A percentile compares a stretch with the other conserved stretches of the same genome.
These are phyloP conservation scores for Adelphocoris suturalis DNA, from an alignment of 2,888 invertebrate genomes.

Conservation along the genomic window DNA sequence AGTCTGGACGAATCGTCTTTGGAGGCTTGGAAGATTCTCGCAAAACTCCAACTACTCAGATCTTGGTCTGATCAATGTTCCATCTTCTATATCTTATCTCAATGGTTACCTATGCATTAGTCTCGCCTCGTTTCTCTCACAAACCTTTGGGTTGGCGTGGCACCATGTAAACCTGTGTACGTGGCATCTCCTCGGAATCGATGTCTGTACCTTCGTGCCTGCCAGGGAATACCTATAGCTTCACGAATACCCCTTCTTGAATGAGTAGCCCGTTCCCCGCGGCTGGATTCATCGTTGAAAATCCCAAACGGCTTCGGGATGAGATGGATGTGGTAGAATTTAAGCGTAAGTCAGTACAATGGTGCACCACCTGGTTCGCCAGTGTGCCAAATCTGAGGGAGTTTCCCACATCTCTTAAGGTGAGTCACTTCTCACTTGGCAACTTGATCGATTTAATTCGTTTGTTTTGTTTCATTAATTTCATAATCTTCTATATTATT, in stretches of 20 bases:
- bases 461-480: background rate
- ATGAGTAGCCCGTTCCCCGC: constrained; percentile 38
- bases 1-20: constrained; percentile 61
- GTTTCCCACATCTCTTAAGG: constrained; percentile 19
- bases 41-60: constrained; percentile 38
- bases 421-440: constrained; percentile 61
- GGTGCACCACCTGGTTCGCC: constrained; percentile 63
- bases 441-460: constrained; percentile 4
- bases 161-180: constrained; percentile 21
- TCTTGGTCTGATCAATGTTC: constrained; percentile 47
- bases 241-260: constrained; percentile 51
- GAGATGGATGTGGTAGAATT: constrained; percentile 51
- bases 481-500: background rate
- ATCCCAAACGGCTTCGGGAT: constrained; percentile 17
- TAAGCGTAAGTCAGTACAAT: constrained; percentile 67
- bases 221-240: constrained; percentile 42
- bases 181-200: background rate
- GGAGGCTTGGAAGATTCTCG: constrained; percentile 56
- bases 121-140: constrained; percentile 13
- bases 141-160: background rate
- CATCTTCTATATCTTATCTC: constrained; percentile 57
- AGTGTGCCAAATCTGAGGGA: constrained; percentile 61
- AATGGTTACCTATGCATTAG: constrained; percentile 36
- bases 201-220: constrained; percentile 18
- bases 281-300: constrained; percentile 8